Conservation (phyloP, 2,888 invertebrate species). For the Spilosoma lubricipeda region DNA sequence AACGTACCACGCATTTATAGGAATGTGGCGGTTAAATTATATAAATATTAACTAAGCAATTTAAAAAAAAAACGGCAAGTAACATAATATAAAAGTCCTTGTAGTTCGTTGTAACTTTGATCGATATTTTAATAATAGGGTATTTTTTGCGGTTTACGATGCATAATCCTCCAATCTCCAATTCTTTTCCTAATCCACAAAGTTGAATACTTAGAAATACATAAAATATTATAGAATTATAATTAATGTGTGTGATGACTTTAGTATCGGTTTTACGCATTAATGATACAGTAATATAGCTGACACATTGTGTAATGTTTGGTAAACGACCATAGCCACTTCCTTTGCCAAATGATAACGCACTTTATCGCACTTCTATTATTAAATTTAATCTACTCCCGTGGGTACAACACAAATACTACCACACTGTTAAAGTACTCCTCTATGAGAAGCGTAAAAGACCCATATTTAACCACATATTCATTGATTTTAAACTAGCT, state of each 20-base stretch:
- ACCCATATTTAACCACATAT: neutral
- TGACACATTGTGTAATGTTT: neutral
- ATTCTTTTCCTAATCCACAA: too few species aligned
- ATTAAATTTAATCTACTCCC: constrained; percentile 7
- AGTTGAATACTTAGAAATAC: neutral
- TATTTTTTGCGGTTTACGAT: too few species aligned
- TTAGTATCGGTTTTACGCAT: constrained; percentile 6
- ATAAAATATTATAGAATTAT: neutral
- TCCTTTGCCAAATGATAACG: constrained; percentile 11
- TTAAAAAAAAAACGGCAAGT: too few species aligned
- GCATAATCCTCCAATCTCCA: too few species aligned
- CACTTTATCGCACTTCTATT: constrained; percentile 10
- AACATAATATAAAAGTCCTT: too few species aligned
- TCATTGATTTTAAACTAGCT: too few species aligned
- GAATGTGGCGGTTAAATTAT: too few species aligned
- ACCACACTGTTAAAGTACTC: neutral
- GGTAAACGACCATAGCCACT: constrained; percentile 2
- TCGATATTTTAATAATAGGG: too few species aligned
- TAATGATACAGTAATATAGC: neutral
- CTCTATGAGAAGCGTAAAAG: neutral
- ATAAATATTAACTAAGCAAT: too few species aligned
- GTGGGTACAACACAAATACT: neutral
- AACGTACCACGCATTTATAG: too few species aligned
- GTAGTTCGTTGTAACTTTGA: too few species aligned
- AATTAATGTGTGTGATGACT: neutral